A percentile compares a stretch with the other conserved stretches of the same genome.
phyloP scores from a whole-genome alignment of 2,888 invertebrate genomes.

The Calameuta idolon region DNA sequence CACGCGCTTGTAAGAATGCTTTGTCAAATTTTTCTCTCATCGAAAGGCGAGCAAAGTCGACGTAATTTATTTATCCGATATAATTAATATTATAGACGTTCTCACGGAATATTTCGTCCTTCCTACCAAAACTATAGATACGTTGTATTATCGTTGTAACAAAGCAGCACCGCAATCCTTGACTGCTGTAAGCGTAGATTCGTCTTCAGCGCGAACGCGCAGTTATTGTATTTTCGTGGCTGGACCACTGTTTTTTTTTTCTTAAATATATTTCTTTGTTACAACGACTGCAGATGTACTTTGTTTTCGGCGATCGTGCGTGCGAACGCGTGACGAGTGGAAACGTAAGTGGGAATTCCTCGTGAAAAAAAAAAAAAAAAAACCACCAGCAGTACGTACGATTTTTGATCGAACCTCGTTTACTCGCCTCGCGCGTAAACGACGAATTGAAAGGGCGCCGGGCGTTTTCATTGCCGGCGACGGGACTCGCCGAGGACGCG shows the following conservation, averaged over 20 bases:
- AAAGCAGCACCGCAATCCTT: not conserved
- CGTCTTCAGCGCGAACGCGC: not conserved
- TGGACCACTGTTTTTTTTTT: conserved; percentile 42
- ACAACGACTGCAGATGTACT: not conserved
- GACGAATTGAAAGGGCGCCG: not conserved
- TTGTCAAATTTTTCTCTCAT: not conserved
- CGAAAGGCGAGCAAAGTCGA: not conserved
- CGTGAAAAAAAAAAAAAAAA: not conserved
- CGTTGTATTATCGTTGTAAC: not conserved
- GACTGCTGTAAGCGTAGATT: not conserved
- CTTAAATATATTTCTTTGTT: conserved; percentile 17
- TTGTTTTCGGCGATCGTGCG: not conserved
- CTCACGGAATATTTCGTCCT: not conserved
- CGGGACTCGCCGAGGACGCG: not conserved
- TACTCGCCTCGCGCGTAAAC: no score
- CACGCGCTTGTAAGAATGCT: no score
- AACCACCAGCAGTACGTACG: conserved; percentile 63
- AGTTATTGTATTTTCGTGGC: conserved; percentile 34
- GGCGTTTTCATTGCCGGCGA: not conserved
- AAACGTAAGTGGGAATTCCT: not conserved
- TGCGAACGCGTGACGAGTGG: not conserved
- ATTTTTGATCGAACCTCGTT: conserved; percentile 43
- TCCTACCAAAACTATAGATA: not conserved
- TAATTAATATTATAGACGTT: not conserved
- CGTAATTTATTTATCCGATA: not conserved